Conservation (phyloP, 2,797 vertebrate species). For the Sarcoramphus papa region DNA sequence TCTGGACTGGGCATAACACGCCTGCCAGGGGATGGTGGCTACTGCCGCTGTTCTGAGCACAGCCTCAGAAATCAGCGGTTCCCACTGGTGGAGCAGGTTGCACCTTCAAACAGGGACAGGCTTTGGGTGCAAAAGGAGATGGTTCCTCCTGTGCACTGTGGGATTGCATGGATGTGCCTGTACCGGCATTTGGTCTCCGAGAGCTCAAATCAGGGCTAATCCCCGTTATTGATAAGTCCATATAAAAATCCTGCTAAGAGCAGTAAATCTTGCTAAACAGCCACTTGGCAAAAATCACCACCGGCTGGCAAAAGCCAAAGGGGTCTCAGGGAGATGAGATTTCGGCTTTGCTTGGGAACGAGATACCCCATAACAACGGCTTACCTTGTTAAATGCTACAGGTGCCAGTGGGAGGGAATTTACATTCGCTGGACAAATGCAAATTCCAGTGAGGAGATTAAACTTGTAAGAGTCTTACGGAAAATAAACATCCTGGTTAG, state of each 20-base stretch:
- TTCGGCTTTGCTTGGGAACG: neutral
- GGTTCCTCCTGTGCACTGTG: neutral
- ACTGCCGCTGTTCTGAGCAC: neutral
- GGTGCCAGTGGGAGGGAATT: neutral
- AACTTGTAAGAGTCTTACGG: neutral
- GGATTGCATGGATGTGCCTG: neutral
- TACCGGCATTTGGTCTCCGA: neutral
- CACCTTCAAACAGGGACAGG: neutral
- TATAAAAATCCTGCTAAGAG: neutral
- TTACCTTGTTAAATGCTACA: neutral
- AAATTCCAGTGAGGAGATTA: slow-evolving; percentile 32
- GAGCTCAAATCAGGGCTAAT: neutral
- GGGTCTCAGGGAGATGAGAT: neutral
- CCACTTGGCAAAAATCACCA: neutral
- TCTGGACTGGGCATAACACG: neutral
- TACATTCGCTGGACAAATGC: neutral
- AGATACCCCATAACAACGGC: neutral
- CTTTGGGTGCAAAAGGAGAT: neutral
- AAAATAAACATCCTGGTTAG: slow-evolving; percentile 50
- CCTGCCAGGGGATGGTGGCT: neutral
- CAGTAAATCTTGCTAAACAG: neutral
- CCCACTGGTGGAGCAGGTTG: neutral
- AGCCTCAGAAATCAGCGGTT: neutral
- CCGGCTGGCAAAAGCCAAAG: neutral
- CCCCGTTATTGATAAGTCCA: neutral